Evolutionary conservation across 2,113 vertebrate genomes (phyloP).

Genomic region (Melozone crissalis): DNA sequence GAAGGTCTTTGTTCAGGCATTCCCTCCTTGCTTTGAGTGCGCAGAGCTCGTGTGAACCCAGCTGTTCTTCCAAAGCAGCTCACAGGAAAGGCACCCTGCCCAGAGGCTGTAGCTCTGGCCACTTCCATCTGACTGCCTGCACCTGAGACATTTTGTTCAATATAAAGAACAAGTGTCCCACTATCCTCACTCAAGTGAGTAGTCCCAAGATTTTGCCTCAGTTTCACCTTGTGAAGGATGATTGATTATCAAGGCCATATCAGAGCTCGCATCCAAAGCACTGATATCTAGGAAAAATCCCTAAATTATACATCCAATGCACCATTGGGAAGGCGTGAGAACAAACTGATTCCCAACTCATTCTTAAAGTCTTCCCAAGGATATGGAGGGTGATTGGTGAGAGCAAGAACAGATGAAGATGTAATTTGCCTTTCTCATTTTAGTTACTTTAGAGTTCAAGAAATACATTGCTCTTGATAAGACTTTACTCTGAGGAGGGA

Average conservation of each 20-base stretch:
- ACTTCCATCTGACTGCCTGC: neutral
- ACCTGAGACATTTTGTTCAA: neutral
- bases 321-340: neutral
- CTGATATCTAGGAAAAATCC: neutral
- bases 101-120: neutral
- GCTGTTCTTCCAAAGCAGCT: neutral
- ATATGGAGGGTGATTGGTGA: neutral
- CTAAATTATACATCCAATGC: neutral
- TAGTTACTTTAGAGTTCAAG: neutral
- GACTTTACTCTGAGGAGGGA: neutral
- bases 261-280: neutral
- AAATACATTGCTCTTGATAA: neutral
- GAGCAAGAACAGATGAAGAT: neutral
- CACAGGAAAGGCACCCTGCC: rapidly evolving
- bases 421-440: neutral
- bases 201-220: neutral
- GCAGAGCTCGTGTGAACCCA: neutral
- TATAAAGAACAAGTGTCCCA: neutral
- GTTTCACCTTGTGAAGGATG: neutral
- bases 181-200: neutral
- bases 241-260: neutral
- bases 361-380: neutral
- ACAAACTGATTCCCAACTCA: neutral
- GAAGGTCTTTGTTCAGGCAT: neutral
- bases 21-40: neutral